A percentile compares a stretch with the other conserved stretches of the same genome.
phyloP scores from a whole-genome alignment of 2,888 invertebrate genomes.

The Hypomecis punctinalis region DNA sequence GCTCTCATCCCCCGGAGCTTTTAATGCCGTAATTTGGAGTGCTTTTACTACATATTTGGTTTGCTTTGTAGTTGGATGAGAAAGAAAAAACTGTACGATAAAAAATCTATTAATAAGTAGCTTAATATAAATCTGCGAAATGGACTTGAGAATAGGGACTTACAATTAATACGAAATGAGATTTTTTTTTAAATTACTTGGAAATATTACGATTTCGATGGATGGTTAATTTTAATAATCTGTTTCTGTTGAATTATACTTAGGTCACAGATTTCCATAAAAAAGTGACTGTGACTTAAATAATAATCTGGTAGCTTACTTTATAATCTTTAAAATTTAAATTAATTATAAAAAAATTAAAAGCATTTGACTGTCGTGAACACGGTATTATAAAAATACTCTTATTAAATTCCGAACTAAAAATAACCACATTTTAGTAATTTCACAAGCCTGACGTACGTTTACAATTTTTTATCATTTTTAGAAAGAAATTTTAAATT shows the following conservation, averaged over 20 bases:
- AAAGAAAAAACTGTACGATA: background rate
- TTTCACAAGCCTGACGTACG: background rate
- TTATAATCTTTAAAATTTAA: too few relatives aligned
- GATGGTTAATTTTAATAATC: constrained; percentile 10
- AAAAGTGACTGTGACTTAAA: too few relatives aligned
- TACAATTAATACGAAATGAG: background rate
- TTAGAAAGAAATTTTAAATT: background rate
- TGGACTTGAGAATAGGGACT: background rate
- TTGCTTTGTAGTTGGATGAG: constrained; percentile 29
- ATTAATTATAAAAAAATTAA: too few relatives aligned
- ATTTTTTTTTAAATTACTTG: constrained; percentile 10
- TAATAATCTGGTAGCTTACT: too few relatives aligned
- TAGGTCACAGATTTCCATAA: too few relatives aligned
- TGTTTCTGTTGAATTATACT: constrained; percentile 13
- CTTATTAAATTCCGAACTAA: too few relatives aligned
- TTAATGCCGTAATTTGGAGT: constrained; percentile 36
- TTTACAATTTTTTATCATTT: background rate
- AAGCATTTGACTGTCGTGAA: too few relatives aligned
- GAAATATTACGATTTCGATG: constrained; percentile 6
- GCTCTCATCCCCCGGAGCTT: constrained; percentile 28
- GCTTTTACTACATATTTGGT: constrained; percentile 22
- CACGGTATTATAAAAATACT: too few relatives aligned
- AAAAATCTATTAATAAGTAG: constrained; percentile 6
- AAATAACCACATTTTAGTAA: too few relatives aligned
- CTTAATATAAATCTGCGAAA: background rate